phyloP scores from a whole-genome alignment of 2,113 vertebrate species.

The Brienomyrus brachyistius region DNA sequence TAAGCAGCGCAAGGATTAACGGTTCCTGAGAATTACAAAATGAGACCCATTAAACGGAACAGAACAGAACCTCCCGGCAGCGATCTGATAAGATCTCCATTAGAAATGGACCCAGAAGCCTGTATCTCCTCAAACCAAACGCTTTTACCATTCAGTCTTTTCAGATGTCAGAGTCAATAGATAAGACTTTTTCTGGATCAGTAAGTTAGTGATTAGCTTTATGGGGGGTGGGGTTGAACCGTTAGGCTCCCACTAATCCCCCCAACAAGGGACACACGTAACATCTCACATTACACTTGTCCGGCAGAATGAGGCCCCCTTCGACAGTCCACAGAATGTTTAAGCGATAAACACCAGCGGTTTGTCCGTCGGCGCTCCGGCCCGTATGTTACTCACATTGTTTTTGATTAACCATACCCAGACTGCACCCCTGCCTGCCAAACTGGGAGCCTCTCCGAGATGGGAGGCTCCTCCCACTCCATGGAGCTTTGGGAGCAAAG shows the following conservation, averaged over 20 bases:
- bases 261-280: background rate
- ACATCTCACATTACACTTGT: background rate
- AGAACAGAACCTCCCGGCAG: conserved; percentile 27
- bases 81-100: conserved; percentile 39
- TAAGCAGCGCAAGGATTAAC: background rate
- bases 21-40: background rate
- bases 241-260: background rate
- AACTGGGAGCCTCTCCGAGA: background rate
- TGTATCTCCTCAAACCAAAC: conserved; percentile 15
- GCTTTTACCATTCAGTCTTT: conserved; percentile 4
- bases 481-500: conserved; percentile 43
- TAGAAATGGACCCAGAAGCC: conserved; percentile 41
- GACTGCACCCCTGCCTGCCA: conserved; percentile 26
- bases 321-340: background rate
- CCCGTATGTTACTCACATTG: conserved; percentile 45
- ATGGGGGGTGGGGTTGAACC: background rate
- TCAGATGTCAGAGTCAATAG: background rate
- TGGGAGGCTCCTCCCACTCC: conserved; percentile 36
- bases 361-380: conserved; percentile 40
- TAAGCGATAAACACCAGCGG: conserved; percentile 20
- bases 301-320: background rate
- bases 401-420: conserved; percentile 33
- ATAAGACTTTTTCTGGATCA: background rate
- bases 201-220: background rate
- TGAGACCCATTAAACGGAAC: conserved; percentile 24